Conservation (phyloP, 2,113 vertebrate genomes). For the Apteryx mantelli region DNA sequence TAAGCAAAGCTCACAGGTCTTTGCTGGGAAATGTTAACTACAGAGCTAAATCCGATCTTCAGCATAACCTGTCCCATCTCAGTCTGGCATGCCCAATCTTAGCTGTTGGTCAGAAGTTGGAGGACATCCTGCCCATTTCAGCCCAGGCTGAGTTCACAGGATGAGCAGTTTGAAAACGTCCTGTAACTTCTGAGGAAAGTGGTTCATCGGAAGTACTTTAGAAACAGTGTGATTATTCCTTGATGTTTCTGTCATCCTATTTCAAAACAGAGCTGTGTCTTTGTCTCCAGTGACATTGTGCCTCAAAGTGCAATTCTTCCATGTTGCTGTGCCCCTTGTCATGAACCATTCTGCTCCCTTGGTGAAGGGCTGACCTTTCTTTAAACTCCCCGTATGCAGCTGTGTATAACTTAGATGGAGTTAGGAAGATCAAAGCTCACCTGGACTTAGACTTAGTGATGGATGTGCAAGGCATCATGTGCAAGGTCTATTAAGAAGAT, state of each 20-base stretch:
- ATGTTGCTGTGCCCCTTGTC: background rate
- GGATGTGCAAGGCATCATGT: background rate
- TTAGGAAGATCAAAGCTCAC: background rate
- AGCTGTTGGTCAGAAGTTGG: background rate
- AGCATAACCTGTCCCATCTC: fast-evolving
- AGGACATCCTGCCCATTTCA: background rate
- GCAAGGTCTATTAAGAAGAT: background rate
- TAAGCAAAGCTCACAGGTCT: background rate
- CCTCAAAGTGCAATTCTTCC: background rate
- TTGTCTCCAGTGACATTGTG: background rate
- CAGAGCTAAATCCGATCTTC: background rate
- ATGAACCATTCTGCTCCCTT: background rate
- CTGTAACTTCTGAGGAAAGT: background rate
- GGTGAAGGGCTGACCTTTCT: background rate
- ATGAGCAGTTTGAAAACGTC: background rate
- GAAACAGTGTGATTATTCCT: background rate
- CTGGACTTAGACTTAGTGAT: background rate
- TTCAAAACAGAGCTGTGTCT: background rate
- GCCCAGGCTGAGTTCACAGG: background rate
- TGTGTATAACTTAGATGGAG: background rate
- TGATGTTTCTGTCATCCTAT: background rate
- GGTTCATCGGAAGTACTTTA: background rate
- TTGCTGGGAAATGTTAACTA: background rate
- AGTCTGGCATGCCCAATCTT: background rate
- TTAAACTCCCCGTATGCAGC: background rate